Evolutionary conservation across 2,113 vertebrate genomes (phyloP).

Genomic region (Pangasianodon hypophthalmus): DNA sequence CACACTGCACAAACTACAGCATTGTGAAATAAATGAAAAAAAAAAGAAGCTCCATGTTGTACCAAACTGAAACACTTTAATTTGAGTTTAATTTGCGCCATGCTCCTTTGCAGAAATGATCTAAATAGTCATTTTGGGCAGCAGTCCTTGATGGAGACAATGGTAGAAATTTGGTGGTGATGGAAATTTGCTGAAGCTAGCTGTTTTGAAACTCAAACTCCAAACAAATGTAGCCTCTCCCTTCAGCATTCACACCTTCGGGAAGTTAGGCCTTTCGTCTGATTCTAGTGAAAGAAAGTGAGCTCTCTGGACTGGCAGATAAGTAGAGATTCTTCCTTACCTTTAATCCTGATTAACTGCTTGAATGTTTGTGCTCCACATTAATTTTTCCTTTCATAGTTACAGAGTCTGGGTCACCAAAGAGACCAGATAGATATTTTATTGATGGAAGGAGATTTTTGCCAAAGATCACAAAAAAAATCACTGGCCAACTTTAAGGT

Average conservation of each 20-base stretch:
- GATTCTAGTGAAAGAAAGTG: background rate
- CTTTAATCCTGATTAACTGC: background rate
- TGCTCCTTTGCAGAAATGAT: background rate
- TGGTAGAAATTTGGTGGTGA: background rate
- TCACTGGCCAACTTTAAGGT: background rate
- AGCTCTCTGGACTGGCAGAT: background rate
- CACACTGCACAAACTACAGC: background rate
- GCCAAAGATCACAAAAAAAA: background rate
- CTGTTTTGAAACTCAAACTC: conserved; percentile 7
- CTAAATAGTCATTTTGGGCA: background rate
- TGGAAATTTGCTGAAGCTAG: background rate
- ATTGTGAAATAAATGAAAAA: background rate
- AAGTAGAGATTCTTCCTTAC: background rate
- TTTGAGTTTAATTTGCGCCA: background rate
- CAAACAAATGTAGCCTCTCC: background rate
- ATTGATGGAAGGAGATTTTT: background rate
- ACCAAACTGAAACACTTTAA: too few species aligned
- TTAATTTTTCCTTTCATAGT: background rate
- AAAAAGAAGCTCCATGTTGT: background rate
- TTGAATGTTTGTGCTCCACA: background rate
- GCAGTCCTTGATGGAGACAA: background rate
- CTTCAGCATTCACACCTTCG: background rate
- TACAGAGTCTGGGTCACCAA: background rate
- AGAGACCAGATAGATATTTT: background rate
- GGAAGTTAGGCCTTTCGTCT: background rate